phyloP scores from a whole-genome alignment of 1,140 invertebrate species.

The Diuraphis noxia region DNA sequence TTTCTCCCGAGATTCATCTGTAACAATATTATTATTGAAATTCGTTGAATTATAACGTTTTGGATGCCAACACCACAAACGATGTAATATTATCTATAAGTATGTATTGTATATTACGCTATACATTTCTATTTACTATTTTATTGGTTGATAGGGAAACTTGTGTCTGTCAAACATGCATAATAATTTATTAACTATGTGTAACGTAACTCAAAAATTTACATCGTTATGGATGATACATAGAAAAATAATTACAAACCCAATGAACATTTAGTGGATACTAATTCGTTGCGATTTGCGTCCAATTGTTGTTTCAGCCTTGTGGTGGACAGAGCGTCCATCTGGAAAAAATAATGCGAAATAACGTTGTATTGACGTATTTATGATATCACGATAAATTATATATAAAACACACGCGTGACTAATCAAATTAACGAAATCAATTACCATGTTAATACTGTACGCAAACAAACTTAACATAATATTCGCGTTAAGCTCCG shows the following conservation, averaged over 20 bases:
- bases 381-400: not conserved
- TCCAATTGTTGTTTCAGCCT: slow-evolving; percentile 64
- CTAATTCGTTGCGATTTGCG: slow-evolving; percentile 62
- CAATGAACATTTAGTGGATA: slow-evolving; percentile 62
- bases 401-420: not conserved
- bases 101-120: not conserved
- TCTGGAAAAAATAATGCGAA: slow-evolving; percentile 61
- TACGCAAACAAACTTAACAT: slow-evolving; percentile 50
- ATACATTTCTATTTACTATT: not conserved
- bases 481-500: not conserved
- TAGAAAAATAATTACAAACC: slow-evolving; percentile 57
- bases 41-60: not conserved
- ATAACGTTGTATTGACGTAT: not conserved
- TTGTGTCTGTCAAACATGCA: not conserved
- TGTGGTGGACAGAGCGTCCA: slow-evolving; percentile 66
- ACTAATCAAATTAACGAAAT: not conserved
- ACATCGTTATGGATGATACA: not conserved
- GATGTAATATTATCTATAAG: not conserved
- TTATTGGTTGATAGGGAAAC: not conserved
- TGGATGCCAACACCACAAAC: not conserved
- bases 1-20: slow-evolving; percentile 28
- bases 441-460: slow-evolving; percentile 21
- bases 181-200: not conserved
- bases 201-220: not conserved
- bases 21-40: not conserved